Percentiles rank a stretch among this genome's conserved stretches.
These are phyloP conservation scores for Hesperia comma DNA, from an alignment of 2,888 invertebrate species.

Conservation along the genomic window DNA sequence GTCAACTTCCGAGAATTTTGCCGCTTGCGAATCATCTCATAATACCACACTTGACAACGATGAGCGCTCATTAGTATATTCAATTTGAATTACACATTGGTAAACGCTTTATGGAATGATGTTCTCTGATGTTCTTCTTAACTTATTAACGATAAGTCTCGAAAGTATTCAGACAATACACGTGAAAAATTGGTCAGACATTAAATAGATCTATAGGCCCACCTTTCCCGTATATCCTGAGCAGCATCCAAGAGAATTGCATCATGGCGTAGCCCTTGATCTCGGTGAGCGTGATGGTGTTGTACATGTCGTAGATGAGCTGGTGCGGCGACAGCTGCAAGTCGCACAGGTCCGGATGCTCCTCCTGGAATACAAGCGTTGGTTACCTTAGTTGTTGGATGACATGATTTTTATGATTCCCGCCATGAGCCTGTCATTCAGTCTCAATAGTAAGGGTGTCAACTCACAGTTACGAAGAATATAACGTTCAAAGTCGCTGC, in stretches of 20 bases:
- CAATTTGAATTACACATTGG: too few species aligned
- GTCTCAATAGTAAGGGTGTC: too few species aligned
- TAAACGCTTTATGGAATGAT: too few species aligned
- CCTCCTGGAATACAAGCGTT: conserved; percentile 81
- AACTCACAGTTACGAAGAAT: too few species aligned
- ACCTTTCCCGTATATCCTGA: conserved; percentile 91
- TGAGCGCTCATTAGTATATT: neutral
- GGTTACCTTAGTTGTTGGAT: too few species aligned
- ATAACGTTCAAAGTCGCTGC: too few species aligned
- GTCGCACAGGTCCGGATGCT: conserved; percentile 87
- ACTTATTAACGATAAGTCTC: too few species aligned
- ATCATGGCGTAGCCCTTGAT: conserved; percentile 95
- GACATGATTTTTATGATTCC: too few species aligned
- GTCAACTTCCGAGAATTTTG: neutral
- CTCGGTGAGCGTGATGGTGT: conserved; percentile 91
- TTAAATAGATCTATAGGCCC: conserved; percentile 41
- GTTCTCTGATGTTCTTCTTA: too few species aligned
- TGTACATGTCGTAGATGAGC: conserved; percentile 91
- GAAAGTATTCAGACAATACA: too few species aligned
- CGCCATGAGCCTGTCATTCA: too few species aligned
- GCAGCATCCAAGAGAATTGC: conserved; percentile 94
- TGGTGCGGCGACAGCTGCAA: conserved; percentile 92
- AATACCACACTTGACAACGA: neutral
- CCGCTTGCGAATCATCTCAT: neutral
- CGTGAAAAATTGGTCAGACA: too few species aligned